Percentiles rank a stretch among this genome's conserved stretches.
Conservation (phyloP, 2,113 vertebrate genomes). For the Myodes glareolus region DNA sequence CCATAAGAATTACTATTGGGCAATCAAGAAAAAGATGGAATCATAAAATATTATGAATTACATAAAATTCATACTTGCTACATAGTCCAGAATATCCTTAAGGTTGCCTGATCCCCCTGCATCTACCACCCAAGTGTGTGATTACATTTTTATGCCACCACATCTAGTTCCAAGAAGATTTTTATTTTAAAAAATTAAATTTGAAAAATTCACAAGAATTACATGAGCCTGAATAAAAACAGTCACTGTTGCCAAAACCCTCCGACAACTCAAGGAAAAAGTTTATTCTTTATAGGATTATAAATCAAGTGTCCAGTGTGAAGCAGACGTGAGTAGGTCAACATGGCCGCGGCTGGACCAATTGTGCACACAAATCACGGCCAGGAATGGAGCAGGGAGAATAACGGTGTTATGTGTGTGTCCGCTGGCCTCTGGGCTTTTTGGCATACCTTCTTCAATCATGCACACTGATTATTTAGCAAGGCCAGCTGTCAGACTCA, state of each 20-base stretch:
- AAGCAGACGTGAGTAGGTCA: neutral
- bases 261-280: neutral
- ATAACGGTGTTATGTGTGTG: neutral
- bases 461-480: conserved; percentile 71
- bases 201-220: neutral
- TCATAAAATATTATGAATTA: neutral
- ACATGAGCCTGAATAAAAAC: neutral
- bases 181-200: conserved; percentile 23
- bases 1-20: neutral
- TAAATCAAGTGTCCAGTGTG: neutral
- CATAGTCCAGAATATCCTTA: neutral
- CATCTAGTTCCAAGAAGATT: neutral
- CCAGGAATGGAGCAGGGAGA: neutral
- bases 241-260: neutral
- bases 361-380: neutral
- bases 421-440: conserved; percentile 29
- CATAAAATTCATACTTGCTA: neutral
- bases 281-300: neutral
- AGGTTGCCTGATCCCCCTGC: neutral
- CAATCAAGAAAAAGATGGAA: neutral
- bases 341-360: neutral
- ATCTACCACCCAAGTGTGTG: accelerated
- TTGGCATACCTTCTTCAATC: conserved; percentile 53
- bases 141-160: neutral
- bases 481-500: conserved; percentile 71